A percentile compares a stretch with the other conserved stretches of the same genome.
Evolutionary conservation across 2,113 vertebrate genomes (phyloP).

Genomic region (Cyanoderma ruficeps): DNA sequence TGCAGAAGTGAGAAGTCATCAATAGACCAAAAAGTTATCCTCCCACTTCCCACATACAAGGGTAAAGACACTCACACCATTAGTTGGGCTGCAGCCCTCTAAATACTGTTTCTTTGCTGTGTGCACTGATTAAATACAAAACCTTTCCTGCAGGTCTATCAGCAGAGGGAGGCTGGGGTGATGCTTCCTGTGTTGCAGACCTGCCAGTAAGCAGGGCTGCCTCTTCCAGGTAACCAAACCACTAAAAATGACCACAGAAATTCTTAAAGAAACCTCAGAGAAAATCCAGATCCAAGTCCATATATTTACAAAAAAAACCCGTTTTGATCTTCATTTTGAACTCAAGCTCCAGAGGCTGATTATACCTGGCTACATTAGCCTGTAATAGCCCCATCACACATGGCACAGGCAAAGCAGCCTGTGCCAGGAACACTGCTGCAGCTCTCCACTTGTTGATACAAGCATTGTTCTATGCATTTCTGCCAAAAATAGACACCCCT

Average conservation of each 20-base stretch:
- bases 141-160: neutral
- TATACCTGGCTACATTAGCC: accelerated
- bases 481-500: neutral
- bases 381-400: neutral
- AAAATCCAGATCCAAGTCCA: neutral
- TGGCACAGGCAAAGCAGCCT: neutral
- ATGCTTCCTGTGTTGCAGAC: neutral
- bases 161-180: neutral
- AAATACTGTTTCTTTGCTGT: neutral
- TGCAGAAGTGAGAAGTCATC: neutral
- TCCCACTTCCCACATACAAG: neutral
- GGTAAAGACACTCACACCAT: neutral
- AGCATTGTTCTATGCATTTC: neutral
- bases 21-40: neutral
- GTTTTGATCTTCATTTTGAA: neutral
- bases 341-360: neutral
- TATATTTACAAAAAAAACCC: neutral
- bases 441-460: neutral
- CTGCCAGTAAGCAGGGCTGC: neutral
- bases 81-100: neutral
- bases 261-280: neutral
- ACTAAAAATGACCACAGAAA: neutral
- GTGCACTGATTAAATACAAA: neutral
- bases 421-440: neutral
- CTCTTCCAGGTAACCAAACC: neutral